A percentile compares a stretch with the other conserved stretches of the same genome.
Conservation (phyloP, 2,113 vertebrate genomes). For the Galemys pyrenaicus region DNA sequence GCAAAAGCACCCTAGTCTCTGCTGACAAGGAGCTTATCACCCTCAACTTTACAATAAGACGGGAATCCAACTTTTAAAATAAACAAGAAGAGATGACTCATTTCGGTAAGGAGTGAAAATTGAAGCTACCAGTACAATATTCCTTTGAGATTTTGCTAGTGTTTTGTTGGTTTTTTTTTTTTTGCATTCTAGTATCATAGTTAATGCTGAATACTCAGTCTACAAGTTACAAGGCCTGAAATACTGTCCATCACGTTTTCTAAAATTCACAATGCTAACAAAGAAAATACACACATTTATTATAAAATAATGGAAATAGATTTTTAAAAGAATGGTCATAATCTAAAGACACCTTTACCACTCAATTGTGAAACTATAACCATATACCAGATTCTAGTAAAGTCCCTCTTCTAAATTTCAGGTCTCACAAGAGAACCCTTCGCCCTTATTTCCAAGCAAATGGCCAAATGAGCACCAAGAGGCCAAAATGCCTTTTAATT, state of each 20-base stretch:
- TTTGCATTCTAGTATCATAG: not conserved
- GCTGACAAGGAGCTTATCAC: not conserved
- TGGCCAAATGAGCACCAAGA: not conserved
- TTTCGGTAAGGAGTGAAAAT: conserved; percentile 2
- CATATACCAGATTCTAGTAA: conserved; percentile 12
- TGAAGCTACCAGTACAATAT: not conserved
- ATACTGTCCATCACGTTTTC: not conserved
- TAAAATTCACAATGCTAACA: conserved; percentile 45
- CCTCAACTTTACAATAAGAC: conserved; percentile 44
- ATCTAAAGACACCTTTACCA: conserved; percentile 15
- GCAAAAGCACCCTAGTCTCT: not conserved
- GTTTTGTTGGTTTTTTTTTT: not conserved
- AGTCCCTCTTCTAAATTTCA: conserved; percentile 32
- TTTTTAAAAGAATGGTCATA: conserved; percentile 40
- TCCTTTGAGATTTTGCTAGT: not conserved
- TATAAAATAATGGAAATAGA: not conserved
- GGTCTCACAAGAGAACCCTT: conserved; percentile 2
- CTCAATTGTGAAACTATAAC: conserved; percentile 29
- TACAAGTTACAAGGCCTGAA: conserved; percentile 13
- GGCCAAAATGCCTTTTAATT: not conserved
- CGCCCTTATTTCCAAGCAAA: not conserved
- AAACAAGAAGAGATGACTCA: conserved; percentile 38
- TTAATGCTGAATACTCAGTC: conserved; percentile 17
- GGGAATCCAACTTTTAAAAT: conserved; percentile 41
- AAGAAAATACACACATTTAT: conserved; percentile 4